phyloP scores from a whole-genome alignment of 1,140 invertebrate genomes.

The Heliconius melpomene region DNA sequence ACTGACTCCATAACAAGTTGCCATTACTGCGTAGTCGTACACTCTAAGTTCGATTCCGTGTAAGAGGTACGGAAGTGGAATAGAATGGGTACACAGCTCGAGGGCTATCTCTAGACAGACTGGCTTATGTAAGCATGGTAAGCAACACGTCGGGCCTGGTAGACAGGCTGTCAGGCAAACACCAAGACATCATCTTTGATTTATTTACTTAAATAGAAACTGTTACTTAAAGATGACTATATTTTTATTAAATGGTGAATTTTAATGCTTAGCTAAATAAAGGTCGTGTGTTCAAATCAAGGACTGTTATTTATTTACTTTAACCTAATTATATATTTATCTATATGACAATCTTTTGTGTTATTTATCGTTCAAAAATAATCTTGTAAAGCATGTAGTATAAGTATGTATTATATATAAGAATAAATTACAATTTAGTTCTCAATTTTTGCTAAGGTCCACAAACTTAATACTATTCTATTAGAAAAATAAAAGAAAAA shows the following conservation, averaged over 20 bases:
- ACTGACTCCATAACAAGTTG: background rate
- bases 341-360: too few relatives aligned
- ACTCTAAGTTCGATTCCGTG: constrained; percentile 12
- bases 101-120: constrained; percentile 26
- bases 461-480: background rate
- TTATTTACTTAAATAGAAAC: background rate
- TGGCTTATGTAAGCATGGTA: constrained; percentile 28
- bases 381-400: too few relatives aligned
- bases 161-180: background rate
- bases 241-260: background rate
- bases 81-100: constrained; percentile 31
- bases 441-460: too few relatives aligned
- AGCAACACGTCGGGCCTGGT: background rate
- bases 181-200: background rate
- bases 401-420: too few relatives aligned
- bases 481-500: background rate
- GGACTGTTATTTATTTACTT: too few relatives aligned
- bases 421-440: too few relatives aligned
- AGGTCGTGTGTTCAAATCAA: too few relatives aligned
- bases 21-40: background rate
- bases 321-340: too few relatives aligned
- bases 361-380: too few relatives aligned
- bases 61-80: constrained; percentile 29
- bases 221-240: background rate
- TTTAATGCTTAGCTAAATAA: background rate